Conservation (phyloP, 2,113 vertebrate species). For the Prionailurus viverrinus region DNA sequence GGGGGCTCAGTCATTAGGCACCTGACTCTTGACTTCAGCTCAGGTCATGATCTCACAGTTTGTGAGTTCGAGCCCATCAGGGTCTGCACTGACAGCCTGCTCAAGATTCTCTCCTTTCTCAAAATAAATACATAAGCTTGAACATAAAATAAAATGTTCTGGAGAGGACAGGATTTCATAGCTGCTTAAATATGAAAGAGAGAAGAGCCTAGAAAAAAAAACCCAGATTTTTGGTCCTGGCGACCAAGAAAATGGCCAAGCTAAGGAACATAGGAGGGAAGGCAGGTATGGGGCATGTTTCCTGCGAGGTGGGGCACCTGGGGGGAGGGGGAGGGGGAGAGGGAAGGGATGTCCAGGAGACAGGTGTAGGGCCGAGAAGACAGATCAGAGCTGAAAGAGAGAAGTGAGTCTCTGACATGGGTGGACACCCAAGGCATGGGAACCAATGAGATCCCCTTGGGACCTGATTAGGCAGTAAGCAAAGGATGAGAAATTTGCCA, state of each 20-base stretch:
- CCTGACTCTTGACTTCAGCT: background rate
- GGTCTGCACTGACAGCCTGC: background rate
- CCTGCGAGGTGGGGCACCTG: background rate
- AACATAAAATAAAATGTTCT: background rate
- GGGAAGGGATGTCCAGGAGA: background rate
- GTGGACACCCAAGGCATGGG: background rate
- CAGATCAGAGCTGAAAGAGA: background rate
- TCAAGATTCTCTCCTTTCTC: background rate
- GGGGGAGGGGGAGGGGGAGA: background rate
- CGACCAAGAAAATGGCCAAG: background rate
- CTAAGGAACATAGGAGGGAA: background rate
- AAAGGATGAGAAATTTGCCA: slow-evolving; percentile 1
- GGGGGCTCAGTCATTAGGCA: background rate
- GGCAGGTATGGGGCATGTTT: background rate
- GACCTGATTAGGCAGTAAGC: background rate
- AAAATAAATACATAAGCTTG: background rate
- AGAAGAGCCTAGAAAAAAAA: slow-evolving; percentile 18
- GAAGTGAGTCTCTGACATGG: background rate
- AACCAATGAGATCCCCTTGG: background rate
- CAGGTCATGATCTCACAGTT: background rate
- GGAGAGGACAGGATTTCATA: background rate
- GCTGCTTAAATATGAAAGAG: background rate
- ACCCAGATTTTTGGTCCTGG: slow-evolving; percentile 23
- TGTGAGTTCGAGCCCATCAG: background rate
- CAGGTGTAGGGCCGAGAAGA: background rate